A percentile compares a stretch with the other conserved stretches of the same genome.
Conservation (phyloP, 2,888 invertebrate species). For the Dioctria rufipes region DNA sequence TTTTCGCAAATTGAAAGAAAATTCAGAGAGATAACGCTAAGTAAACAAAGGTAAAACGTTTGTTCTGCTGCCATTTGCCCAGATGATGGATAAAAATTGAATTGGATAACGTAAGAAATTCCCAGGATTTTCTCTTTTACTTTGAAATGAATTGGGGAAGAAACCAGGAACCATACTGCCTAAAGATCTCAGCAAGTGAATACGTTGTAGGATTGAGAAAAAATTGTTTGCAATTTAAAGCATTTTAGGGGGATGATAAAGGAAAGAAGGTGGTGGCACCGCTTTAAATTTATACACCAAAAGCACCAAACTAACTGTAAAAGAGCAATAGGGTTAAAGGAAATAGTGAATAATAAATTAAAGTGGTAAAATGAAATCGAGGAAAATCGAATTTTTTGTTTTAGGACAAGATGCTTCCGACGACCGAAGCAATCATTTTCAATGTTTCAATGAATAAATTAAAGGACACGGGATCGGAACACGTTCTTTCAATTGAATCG, state of each 20-base stretch:
- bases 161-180: background rate
- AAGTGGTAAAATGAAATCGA: constrained; percentile 37
- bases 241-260: constrained; percentile 28
- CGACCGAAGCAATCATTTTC: constrained; percentile 1
- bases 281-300: constrained; percentile 31
- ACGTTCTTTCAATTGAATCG: no score
- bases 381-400: constrained; percentile 22
- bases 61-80: background rate
- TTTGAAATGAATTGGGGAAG: constrained; percentile 25
- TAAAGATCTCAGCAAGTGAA: background rate
- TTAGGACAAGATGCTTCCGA: background rate
- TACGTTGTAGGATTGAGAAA: constrained; percentile 4
- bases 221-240: constrained; percentile 1
- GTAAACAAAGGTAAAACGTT: constrained; percentile 24
- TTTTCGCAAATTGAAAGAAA: constrained; percentile 11
- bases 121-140: constrained; percentile 11
- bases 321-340: constrained; percentile 21
- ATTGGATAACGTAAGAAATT: constrained; percentile 27
- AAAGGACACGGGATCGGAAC: background rate
- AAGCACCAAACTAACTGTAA: background rate
- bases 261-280: constrained; percentile 4
- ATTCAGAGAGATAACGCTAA: constrained; percentile 2
- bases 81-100: constrained; percentile 43
- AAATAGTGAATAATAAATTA: constrained; percentile 32
- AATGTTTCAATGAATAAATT: constrained; percentile 21